A percentile compares a stretch with the other conserved stretches of the same genome.
These are phyloP conservation scores for Xanthia icteritia DNA, from an alignment of 2,888 invertebrate species.

Conservation along the genomic window DNA sequence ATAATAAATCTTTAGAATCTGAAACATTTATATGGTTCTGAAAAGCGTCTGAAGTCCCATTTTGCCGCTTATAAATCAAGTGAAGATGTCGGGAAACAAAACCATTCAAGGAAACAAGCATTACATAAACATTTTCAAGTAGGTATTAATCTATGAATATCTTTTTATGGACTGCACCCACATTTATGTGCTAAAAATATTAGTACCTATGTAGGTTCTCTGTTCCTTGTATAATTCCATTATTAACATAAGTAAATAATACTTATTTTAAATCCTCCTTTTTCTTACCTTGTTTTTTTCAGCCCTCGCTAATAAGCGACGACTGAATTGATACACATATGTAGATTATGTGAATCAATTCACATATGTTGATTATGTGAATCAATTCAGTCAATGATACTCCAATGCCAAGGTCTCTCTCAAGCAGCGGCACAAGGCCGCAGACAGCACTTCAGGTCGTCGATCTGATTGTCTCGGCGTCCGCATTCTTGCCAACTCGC, in stretches of 20 bases:
- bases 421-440: neutral
- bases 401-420: neutral
- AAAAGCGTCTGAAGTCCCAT: constrained; percentile 33
- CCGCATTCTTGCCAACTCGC: constrained; percentile 17
- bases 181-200: neutral
- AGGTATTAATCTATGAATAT: constrained; percentile 4
- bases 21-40: constrained; percentile 31
- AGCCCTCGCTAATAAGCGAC: neutral
- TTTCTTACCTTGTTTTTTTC: no score
- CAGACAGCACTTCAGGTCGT: neutral
- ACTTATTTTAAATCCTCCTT: no score
- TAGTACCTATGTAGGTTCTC: no score
- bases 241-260: neutral
- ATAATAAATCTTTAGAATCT: constrained; percentile 36
- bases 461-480: constrained; percentile 3
- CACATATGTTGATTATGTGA: neutral
- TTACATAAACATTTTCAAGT: neutral
- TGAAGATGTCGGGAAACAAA: constrained; percentile 29
- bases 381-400: neutral
- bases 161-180: neutral
- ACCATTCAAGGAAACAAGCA: constrained; percentile 20
- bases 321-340: no score
- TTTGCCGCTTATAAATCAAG: constrained; percentile 27
- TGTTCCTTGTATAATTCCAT: constrained; percentile 1
- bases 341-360: constrained; percentile 3